Evolutionary conservation across 2,888 invertebrate genomes (phyloP), one percentile per base, ranked within the genome.

Genomic region (Acrocyrtus sp.): DNA sequence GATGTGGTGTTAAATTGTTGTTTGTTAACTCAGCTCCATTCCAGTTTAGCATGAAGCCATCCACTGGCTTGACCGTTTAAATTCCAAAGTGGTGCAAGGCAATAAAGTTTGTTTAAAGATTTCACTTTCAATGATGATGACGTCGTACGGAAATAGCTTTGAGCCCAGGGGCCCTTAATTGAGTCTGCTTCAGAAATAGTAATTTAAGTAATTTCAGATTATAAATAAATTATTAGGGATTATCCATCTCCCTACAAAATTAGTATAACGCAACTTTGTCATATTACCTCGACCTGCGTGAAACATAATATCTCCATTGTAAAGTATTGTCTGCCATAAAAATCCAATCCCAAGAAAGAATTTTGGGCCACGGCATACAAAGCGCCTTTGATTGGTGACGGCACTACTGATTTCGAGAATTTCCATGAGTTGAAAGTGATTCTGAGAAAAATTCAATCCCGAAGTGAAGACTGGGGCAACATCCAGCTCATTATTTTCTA

Each of bases 341-440:
- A 77, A 77, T 47, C 77, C 77, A 15, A 48, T 48, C 6, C 74
- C 65, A 19, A 77, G 48, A 48, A 72, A 72, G 53, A 72, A 72
- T 48, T 63, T 77, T 12, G 69, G 48, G 3, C 77, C 77, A 10
- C 57, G 56, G 43, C 70, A 70, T 15, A 47, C 1, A 21, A 29
- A 69, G 1, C 41, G 10, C 17, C 48, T 5, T 57, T 41, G n/a
- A n/a, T n/a, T n/a, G n/a, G n/a, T n/a, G n/a, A n/a, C n/a, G n/a
- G n/a, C n/a, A n/a, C n/a, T n/a, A n/a, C n/a, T n/a, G n/a, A n/a
- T n/a, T n/a, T n/a, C n/a, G 1, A 4, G 26, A 6, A 58, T 15
- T 47, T 58, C 43, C 27, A 8, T 27, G 8, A 67, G 43, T 58
- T 67, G 43, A n/a, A 67, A 58, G 3, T 51, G n/a, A n/a, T n/a